Percentiles rank a stretch among this genome's conserved stretches.
Conservation (phyloP, 2,113 vertebrate genomes). For the Corynorhinus townsendii region DNA sequence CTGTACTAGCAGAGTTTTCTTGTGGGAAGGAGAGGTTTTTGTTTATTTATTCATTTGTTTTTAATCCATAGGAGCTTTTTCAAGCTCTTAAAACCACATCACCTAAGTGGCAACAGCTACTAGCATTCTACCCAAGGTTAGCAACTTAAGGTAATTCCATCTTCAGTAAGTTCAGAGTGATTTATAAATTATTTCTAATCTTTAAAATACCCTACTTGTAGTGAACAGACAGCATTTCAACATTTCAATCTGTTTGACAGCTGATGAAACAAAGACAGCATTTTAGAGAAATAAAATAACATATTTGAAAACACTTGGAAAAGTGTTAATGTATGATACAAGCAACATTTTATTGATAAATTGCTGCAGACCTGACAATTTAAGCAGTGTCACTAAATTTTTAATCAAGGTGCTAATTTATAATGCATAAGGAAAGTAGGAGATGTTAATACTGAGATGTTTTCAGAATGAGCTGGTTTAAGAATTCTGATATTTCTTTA, state of each 20-base stretch:
- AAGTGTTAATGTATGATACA: neutral
- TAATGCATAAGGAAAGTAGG: conserved; percentile 62
- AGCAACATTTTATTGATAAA: neutral
- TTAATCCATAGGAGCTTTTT: neutral
- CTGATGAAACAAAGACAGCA: neutral
- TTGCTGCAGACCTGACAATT: conserved; percentile 19
- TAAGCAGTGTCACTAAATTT: conserved; percentile 48
- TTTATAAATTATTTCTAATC: conserved; percentile 61
- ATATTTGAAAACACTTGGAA: conserved; percentile 50
- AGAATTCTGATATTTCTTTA: neutral
- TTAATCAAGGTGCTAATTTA: conserved; percentile 60
- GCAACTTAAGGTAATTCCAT: conserved; percentile 41
- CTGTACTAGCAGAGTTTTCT: neutral
- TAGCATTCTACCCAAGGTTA: neutral
- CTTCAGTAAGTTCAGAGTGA: neutral
- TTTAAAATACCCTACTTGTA: neutral
- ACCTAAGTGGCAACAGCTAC: neutral
- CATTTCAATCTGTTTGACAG: conserved; percentile 19
- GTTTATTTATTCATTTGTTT: neutral
- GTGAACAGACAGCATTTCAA: neutral
- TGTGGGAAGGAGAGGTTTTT: neutral
- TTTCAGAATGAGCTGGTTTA: neutral
- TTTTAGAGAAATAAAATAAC: conserved; percentile 14
- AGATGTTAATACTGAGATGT: conserved; percentile 6
- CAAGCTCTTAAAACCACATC: neutral